These are phyloP conservation scores for Caranx ignobilis DNA, from an alignment of 2,113 vertebrate genomes.

Conservation along the genomic window DNA sequence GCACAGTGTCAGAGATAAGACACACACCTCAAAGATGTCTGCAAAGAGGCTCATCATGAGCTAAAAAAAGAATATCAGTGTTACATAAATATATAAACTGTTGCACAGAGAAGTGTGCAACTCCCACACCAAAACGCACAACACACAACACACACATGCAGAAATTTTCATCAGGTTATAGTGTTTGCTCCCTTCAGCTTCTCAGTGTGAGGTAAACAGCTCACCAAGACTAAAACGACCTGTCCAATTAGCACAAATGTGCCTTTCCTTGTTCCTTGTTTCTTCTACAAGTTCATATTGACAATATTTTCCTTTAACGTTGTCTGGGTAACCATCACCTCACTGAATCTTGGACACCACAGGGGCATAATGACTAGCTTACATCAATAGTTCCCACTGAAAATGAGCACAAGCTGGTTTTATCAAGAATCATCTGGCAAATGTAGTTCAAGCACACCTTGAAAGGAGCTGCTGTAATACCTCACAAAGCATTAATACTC, in stretches of 20 bases:
- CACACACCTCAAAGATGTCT: conserved; percentile 11
- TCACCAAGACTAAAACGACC: background rate
- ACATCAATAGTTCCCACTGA: conserved; percentile 34
- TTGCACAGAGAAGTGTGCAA: conserved; percentile 10
- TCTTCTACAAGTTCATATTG: conserved; percentile 8
- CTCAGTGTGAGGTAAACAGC: conserved; percentile 12
- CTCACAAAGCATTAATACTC: conserved; percentile 16
- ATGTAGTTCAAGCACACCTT: conserved; percentile 3
- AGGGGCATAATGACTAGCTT: conserved; percentile 17
- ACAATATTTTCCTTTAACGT: conserved; percentile 19
- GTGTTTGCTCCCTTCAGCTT: background rate
- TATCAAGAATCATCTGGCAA: conserved; percentile 4
- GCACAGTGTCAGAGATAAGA: conserved; percentile 28
- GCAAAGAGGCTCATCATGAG: conserved; percentile 5
- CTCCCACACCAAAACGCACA: conserved; percentile 45
- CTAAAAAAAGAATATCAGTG: conserved; percentile 28
- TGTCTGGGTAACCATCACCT: conserved; percentile 17
- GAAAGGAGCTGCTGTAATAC: conserved; percentile 21
- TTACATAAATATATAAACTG: conserved; percentile 45
- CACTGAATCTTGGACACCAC: conserved; percentile 5
- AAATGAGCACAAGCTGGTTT: conserved; percentile 1
- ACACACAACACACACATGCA: conserved; percentile 15
- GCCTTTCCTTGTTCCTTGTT: conserved; percentile 9
- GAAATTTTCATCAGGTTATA: conserved; percentile 4
- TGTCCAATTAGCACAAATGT: conserved; percentile 8